Percentiles rank a stretch among this genome's conserved stretches.
phyloP scores from a whole-genome alignment of 2,797 vertebrate species.

The Gymnothorax reevesii region DNA sequence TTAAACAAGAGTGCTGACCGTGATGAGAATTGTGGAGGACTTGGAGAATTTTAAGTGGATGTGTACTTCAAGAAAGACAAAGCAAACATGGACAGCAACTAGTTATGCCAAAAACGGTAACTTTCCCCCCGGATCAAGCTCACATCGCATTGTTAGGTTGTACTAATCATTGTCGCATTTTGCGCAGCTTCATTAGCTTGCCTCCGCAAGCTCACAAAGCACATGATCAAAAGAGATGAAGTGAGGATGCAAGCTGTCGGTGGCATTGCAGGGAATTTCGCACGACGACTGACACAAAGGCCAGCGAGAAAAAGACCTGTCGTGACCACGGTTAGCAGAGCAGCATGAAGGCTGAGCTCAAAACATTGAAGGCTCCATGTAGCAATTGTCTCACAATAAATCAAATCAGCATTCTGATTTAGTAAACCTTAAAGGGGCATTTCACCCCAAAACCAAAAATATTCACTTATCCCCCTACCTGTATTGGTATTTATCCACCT shows the following conservation, averaged over 20 bases:
- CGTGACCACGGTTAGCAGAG: background rate
- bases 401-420: background rate
- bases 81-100: background rate
- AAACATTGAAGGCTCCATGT: background rate
- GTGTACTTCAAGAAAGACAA: background rate
- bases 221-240: background rate
- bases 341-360: background rate
- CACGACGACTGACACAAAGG: background rate
- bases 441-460: background rate
- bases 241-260: background rate
- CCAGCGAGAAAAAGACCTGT: background rate
- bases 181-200: background rate
- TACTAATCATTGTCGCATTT: background rate
- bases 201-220: background rate
- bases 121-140: background rate
- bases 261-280: background rate
- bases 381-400: background rate
- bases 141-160: background rate
- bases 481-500: too few relatives aligned
- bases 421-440: background rate
- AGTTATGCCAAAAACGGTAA: background rate
- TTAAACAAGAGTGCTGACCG: background rate
- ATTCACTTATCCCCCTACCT: too few relatives aligned
- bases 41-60: background rate
- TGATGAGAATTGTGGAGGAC: background rate